Percentiles rank a stretch among this genome's conserved stretches.
phyloP scores from a whole-genome alignment of 2,113 vertebrate genomes.

The Alethe castanea region DNA sequence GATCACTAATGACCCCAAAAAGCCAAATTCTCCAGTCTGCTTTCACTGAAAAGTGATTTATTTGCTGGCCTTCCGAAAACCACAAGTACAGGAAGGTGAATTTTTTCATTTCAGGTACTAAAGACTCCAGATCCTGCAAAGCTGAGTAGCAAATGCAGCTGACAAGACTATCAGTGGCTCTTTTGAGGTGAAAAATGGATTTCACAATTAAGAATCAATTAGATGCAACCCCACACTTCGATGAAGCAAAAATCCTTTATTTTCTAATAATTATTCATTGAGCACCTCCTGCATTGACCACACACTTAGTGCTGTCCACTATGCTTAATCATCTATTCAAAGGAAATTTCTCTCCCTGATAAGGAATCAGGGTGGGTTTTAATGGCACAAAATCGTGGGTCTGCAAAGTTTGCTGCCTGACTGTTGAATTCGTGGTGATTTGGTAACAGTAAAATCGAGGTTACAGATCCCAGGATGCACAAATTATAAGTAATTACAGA shows the following conservation, averaged over 20 bases:
- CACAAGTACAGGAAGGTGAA: not conserved
- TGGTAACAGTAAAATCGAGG: not conserved
- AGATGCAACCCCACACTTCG: slow-evolving; percentile 25
- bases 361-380: not conserved
- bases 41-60: not conserved
- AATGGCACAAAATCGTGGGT: not conserved
- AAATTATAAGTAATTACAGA: not conserved
- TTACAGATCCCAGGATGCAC: not conserved
- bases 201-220: slow-evolving; percentile 57
- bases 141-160: not conserved
- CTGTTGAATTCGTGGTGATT: not conserved
- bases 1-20: not conserved
- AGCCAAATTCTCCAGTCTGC: not conserved
- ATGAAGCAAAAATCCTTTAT: slow-evolving; percentile 43
- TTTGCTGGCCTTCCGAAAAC: not conserved
- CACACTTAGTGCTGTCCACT: slow-evolving; percentile 32
- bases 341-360: not conserved
- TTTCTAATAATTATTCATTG: slow-evolving; percentile 62
- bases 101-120: not conserved
- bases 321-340: slow-evolving; percentile 22
- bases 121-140: not conserved
- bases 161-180: not conserved
- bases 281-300: slow-evolving; percentile 51
- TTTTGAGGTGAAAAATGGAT: slow-evolving; percentile 49
- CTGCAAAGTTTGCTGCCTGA: not conserved